Evolutionary conservation across 2,888 invertebrate genomes (phyloP).

Genomic region (Galerucella pusilla): DNA sequence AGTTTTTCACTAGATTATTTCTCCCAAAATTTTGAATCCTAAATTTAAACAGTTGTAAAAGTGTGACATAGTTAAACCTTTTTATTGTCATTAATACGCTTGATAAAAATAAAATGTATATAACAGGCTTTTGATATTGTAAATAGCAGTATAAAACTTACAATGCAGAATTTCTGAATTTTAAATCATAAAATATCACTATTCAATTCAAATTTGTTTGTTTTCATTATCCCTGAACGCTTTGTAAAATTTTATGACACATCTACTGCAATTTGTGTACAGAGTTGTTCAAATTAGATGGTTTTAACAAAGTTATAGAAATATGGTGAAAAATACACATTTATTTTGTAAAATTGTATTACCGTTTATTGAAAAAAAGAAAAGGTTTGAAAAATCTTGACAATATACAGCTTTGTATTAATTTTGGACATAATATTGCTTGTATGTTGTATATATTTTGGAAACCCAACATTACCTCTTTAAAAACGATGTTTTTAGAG

Average conservation of each 20-base stretch:
- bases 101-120: too few species aligned
- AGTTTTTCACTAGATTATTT: too few species aligned
- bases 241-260: background rate
- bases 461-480: background rate
- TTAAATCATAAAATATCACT: background rate
- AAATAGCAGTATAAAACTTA: background rate
- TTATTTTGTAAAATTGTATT: too few species aligned
- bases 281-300: background rate
- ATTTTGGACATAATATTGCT: background rate
- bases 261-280: background rate
- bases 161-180: background rate
- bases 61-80: too few species aligned
- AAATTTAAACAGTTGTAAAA: too few species aligned
- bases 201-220: background rate
- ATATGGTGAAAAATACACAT: background rate
- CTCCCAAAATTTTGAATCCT: too few species aligned
- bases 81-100: too few species aligned
- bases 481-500: too few species aligned
- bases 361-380: too few species aligned
- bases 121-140: background rate
- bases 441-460: too few species aligned
- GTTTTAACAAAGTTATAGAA: background rate
- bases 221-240: background rate
- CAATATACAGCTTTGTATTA: too few species aligned
- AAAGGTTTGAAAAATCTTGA: too few species aligned